These are phyloP conservation scores for Mus spicilegus DNA, from an alignment of 2,113 vertebrate species.

Conservation along the genomic window DNA sequence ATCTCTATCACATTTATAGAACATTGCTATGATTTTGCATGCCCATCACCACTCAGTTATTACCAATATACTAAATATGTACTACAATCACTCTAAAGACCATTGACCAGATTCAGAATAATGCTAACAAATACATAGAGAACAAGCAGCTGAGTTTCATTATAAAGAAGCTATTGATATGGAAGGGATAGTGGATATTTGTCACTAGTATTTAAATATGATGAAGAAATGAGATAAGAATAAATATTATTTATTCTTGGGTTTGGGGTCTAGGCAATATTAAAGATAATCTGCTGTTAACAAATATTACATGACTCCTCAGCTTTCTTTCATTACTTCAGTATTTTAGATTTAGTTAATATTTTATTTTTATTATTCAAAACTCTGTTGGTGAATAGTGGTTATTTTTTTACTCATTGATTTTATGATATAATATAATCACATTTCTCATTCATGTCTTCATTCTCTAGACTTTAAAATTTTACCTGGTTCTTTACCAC, in stretches of 20 bases:
- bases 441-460: background rate
- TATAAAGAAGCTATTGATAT: background rate
- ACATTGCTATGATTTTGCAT: background rate
- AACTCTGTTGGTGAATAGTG: background rate
- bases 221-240: background rate
- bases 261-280: background rate
- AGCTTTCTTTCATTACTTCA: background rate
- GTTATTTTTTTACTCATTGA: background rate
- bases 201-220: background rate
- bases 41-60: background rate
- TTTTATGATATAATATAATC: background rate
- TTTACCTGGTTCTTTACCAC: background rate
- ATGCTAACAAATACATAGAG: background rate
- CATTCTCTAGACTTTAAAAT: background rate
- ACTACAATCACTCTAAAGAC: background rate
- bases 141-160: background rate
- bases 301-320: background rate
- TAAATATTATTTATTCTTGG: background rate
- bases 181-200: background rate
- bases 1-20: background rate
- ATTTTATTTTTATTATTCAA: conserved; percentile 7
- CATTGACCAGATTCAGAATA: background rate
- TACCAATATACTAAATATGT: background rate
- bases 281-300: conserved; percentile 23
- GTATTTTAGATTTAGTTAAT: background rate